Percentiles rank a stretch among this genome's conserved stretches.
phyloP scores from a whole-genome alignment of 2,797 vertebrate species.

The Decapterus maruadsi region DNA sequence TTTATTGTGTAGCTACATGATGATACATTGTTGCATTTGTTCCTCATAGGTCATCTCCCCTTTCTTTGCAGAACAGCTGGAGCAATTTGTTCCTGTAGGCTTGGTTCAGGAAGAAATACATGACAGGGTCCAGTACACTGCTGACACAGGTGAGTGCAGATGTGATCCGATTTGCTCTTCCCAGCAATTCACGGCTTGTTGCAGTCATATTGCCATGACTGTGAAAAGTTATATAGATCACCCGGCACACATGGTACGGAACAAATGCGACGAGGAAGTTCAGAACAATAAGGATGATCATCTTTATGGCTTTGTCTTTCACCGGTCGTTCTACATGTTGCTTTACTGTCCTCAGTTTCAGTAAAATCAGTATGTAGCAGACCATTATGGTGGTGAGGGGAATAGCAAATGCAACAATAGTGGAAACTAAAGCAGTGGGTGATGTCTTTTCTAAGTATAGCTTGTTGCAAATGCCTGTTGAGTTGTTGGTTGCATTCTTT shows the following conservation, averaged over 20 bases:
- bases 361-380: slow-evolving; percentile 80
- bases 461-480: slow-evolving; percentile 70
- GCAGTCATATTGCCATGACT: slow-evolving; percentile 1
- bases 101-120: slow-evolving; percentile 84
- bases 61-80: slow-evolving; percentile 68
- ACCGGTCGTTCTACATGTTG: slow-evolving; percentile 49
- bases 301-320: slow-evolving; percentile 77
- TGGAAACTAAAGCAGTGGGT: slow-evolving; percentile 73
- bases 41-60: slow-evolving; percentile 13
- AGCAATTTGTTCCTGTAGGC: slow-evolving; percentile 72
- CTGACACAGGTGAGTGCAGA: slow-evolving; percentile 84
- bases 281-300: slow-evolving; percentile 79
- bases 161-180: slow-evolving; percentile 78
- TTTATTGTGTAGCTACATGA: background rate
- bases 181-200: slow-evolving; percentile 25
- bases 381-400: slow-evolving; percentile 75
- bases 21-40: background rate
- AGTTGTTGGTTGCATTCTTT: slow-evolving; percentile 26
- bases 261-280: slow-evolving; percentile 84
- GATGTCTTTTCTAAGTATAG: slow-evolving; percentile 82
- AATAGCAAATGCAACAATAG: slow-evolving; percentile 78
- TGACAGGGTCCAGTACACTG: slow-evolving; percentile 81
- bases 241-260: slow-evolving; percentile 82
- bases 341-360: slow-evolving; percentile 70
- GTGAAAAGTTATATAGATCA: slow-evolving; percentile 76